Evolutionary conservation across 2,113 vertebrate genomes (phyloP).

Genomic region (Nansenia antarctica): DNA sequence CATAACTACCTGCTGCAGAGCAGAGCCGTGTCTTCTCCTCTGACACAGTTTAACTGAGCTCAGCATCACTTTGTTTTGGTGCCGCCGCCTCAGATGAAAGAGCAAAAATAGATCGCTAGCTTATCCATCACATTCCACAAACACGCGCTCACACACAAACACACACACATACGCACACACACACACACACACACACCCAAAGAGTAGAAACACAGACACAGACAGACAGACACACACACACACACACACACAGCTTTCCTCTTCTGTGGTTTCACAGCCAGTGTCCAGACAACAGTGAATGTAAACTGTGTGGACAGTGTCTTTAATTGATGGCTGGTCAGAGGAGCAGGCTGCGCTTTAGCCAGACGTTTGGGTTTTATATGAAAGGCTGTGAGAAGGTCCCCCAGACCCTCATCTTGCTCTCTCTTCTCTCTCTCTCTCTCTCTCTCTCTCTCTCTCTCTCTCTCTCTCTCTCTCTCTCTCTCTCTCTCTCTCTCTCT

Average conservation of each 20-base stretch:
- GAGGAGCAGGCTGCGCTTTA: slow-evolving; percentile 22
- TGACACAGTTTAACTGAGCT: too few relatives aligned
- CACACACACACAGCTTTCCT: slow-evolving; percentile 7
- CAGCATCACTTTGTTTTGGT: too few relatives aligned
- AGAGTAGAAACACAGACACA: not conserved
- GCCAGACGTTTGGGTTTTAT: slow-evolving; percentile 22
- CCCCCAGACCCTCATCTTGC: slow-evolving; percentile 21
- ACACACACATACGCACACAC: not conserved
- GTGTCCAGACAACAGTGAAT: slow-evolving; percentile 1
- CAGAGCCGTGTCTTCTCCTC: not conserved
- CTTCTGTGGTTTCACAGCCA: not conserved
- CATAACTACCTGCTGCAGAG: not conserved
- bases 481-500: too few relatives aligned
- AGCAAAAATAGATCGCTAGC: too few relatives aligned
- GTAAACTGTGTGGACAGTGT: slow-evolving; percentile 37
- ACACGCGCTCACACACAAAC: too few relatives aligned
- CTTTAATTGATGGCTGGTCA: slow-evolving; percentile 37
- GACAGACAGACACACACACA: not conserved
- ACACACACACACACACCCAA: too few relatives aligned
- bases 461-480: too few relatives aligned
- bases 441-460: too few relatives aligned
- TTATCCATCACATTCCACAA: too few relatives aligned
- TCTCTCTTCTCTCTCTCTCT: slow-evolving; percentile 15
- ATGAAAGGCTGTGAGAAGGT: slow-evolving; percentile 29
- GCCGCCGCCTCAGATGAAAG: too few relatives aligned